A percentile compares a stretch with the other conserved stretches of the same genome.
Conservation (phyloP, 1,140 invertebrate species). For the Bombus pyrosoma region DNA sequence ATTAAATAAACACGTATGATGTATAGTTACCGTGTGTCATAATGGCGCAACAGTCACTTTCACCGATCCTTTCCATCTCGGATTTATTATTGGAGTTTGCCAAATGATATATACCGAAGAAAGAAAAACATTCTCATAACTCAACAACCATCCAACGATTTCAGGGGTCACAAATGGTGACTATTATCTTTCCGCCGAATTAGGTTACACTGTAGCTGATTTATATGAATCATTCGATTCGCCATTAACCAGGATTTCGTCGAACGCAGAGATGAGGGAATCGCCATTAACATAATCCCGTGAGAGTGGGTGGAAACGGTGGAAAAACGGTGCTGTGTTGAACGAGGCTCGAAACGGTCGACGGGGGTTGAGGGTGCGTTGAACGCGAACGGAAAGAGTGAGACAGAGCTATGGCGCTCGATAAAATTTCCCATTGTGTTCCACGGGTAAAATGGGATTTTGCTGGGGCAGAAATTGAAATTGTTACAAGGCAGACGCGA, state of each 20-base stretch:
- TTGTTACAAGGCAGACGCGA: conserved; percentile 66
- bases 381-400: conserved; percentile 24
- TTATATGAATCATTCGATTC: conserved; percentile 57
- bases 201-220: conserved; percentile 3
- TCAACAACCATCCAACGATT: neutral
- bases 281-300: conserved; percentile 64
- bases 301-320: conserved; percentile 50
- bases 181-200: neutral
- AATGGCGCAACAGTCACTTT: neutral
- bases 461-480: conserved; percentile 61
- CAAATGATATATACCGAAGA: neutral
- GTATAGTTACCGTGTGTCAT: neutral
- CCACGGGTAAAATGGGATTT: conserved; percentile 53
- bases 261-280: conserved; percentile 41
- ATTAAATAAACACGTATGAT: conserved; percentile 8
- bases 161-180: neutral
- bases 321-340: conserved; percentile 21
- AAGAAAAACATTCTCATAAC: neutral
- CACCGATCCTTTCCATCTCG: neutral
- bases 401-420: conserved; percentile 49
- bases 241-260: conserved; percentile 56
- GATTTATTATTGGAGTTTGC: neutral
- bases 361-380: neutral
- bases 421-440: conserved; percentile 68
- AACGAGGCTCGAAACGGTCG: neutral